A percentile compares a stretch with the other conserved stretches of the same genome.
Conservation (phyloP, 2,888 invertebrate genomes). For the Hyppa rectilinea region DNA sequence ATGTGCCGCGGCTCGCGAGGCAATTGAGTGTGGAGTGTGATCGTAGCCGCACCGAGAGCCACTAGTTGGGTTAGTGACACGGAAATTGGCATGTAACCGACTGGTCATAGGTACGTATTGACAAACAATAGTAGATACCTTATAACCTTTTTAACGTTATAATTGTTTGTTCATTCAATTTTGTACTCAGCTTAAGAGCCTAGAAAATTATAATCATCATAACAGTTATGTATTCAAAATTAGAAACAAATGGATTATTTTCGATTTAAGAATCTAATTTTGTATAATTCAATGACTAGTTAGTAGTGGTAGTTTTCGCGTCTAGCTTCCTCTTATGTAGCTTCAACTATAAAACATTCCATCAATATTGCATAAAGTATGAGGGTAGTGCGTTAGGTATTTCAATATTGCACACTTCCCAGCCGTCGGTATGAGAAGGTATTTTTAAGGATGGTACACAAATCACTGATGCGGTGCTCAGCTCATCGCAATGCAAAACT, state of each 20-base stretch:
- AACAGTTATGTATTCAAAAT: neutral
- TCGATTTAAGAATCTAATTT: neutral
- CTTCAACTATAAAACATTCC: neutral
- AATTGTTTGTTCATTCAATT: neutral
- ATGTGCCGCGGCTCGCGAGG: constrained; percentile 61
- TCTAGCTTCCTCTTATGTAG: no score
- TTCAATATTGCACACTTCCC: constrained; percentile 37
- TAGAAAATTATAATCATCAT: neutral
- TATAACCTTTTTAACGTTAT: neutral
- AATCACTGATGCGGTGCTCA: constrained; percentile 7
- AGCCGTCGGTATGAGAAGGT: constrained; percentile 16
- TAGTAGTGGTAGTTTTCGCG: no score
- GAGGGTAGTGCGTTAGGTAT: constrained; percentile 28
- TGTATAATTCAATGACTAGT: neutral
- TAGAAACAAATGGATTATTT: neutral
- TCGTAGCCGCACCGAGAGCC: constrained; percentile 29
- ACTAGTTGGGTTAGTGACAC: constrained; percentile 26
- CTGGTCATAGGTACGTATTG: neutral
- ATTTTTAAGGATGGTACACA: constrained; percentile 51
- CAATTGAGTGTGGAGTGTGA: constrained; percentile 58
- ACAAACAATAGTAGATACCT: neutral
- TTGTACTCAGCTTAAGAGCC: neutral
- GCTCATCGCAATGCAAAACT: constrained; percentile 54
- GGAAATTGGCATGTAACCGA: constrained; percentile 32
- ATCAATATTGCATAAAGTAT: constrained; percentile 22